Evolutionary conservation across 2,888 invertebrate genomes (phyloP), one percentile per base, ranked within the genome.

Genomic region (Conchocele bisecta): DNA sequence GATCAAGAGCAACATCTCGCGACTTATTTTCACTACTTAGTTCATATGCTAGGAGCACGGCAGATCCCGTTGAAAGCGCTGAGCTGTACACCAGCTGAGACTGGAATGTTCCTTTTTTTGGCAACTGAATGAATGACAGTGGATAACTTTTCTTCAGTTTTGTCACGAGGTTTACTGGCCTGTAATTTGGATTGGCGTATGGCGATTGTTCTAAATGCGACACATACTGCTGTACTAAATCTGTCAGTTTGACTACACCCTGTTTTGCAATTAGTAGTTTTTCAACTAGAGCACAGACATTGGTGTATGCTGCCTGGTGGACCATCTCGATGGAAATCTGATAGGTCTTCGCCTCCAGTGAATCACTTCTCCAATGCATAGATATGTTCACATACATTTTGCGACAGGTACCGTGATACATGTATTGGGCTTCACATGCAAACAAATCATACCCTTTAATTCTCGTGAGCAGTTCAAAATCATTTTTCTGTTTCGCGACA

Each of bases 121-220:
- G 20, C 26, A 60, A 13, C 15, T 13, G n/a, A 48, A 29, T n/a
- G 20, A n/a, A 26, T 33, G 6, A 22, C 1, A 1, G 28, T 3
- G 50, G 7, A 6, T 20, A 9, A 13, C 37, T 13, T n/a, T 26
- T 57, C 26, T 48, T 3, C 22, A 48, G 33, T n/a, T 28, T 48
- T 3, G 11, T 20, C 35, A 63, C 63, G 37, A 68, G 28, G 6
- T 44, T 44, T 42, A 63, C 54, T 15, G 20, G 3, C 28, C 37
- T 41, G 26, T 68, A 68, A 26, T 56, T 41, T 33, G 46, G 63
- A 39, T 68, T 68, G 17, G 53, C 13, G 39, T 31, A 53, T 15
- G 15, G 9, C 24, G 68, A 56, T 9, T 44, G 9, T 7, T 31
- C 4, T 11, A 68, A 33, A n/a, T 13, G 3, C 2, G 31, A 13